Base-by-base conservation (phyloP, 1,140 invertebrate species). In the Epicauta chinensis region DNA sequence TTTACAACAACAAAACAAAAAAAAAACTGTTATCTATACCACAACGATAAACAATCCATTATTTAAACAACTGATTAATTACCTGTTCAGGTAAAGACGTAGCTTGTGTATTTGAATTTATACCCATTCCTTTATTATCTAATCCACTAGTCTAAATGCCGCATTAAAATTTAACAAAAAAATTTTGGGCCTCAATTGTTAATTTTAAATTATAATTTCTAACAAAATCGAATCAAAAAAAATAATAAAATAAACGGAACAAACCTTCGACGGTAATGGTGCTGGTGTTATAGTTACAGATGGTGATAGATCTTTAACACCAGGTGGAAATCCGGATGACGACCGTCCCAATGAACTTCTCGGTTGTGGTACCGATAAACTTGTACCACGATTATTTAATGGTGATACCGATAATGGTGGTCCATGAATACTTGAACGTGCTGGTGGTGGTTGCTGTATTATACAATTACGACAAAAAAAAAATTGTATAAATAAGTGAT, bases 261-360 rank as follows among this genome's bases (percentile, higher is more conserved):
- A 75, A 63, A 80, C 72, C 64, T 81, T 79, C 17, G 75, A 71
- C 38, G 77, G 71, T 52, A 79, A 80, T 40, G 80, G 80, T 30
- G 81, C 81, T 4, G 81, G 81, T n/a, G 81, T 83, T 59, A 83
- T 83, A 31, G 81, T 83, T 49, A 83, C 78, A 11, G 76, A 75
- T 7, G 71, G 71, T 31, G 71, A 72, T 16, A 72, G 57, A 55
- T 71, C 69, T 60, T 71, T 71, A 37, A 69, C 64, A 10, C 64
- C 66, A 6, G 63, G 56, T 31, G 69, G 67, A 53, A 68, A 71
- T 9, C 58, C 58, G 29, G 53, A 42, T 16, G 59, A 47, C 10
- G 60, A 53, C 30, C 65, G 42, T 12, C 61, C 50, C 14, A 65
- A 50, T 15, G 59, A 59, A 36, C 43, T 50, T 30, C 65, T 73